Percentiles rank a stretch among this genome's conserved stretches.
phyloP scores from a whole-genome alignment of 1,140 invertebrate species.

The Myzus persicae region DNA sequence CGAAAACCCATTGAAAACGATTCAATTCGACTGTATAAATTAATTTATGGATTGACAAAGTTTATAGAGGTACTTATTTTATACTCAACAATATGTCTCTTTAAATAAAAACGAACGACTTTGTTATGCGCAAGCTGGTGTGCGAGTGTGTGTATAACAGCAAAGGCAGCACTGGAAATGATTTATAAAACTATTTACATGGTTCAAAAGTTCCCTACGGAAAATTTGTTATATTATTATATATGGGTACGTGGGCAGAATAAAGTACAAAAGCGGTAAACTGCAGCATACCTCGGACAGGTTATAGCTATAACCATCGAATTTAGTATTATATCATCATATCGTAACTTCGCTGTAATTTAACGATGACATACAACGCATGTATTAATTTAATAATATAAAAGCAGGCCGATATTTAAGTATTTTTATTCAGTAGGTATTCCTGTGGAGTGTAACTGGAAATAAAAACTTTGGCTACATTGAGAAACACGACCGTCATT shows the following conservation, averaged over 20 bases:
- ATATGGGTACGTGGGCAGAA: neutral
- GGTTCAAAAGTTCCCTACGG: neutral
- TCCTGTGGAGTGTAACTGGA: no score
- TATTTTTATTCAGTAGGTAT: no score
- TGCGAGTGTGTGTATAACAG: neutral
- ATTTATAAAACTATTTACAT: conserved; percentile 15
- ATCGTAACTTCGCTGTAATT: neutral
- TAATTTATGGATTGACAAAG: neutral
- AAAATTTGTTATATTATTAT: conserved; percentile 3
- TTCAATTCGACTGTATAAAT: neutral
- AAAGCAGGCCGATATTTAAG: no score
- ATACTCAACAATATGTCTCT: neutral
- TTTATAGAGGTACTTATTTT: neutral
- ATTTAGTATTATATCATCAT: neutral
- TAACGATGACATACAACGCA: no score
- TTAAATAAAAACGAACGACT: neutral
- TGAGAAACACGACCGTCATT: no score
- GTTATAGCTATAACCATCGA: neutral
- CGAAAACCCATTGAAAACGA: neutral
- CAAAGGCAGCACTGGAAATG: neutral
- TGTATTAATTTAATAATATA: no score
- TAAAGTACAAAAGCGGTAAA: neutral
- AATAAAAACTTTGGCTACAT: no score
- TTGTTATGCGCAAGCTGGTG: neutral
- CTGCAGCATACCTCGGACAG: neutral